Conservation (phyloP, 1,140 invertebrate genomes). For the Galendromus occidentalis region DNA sequence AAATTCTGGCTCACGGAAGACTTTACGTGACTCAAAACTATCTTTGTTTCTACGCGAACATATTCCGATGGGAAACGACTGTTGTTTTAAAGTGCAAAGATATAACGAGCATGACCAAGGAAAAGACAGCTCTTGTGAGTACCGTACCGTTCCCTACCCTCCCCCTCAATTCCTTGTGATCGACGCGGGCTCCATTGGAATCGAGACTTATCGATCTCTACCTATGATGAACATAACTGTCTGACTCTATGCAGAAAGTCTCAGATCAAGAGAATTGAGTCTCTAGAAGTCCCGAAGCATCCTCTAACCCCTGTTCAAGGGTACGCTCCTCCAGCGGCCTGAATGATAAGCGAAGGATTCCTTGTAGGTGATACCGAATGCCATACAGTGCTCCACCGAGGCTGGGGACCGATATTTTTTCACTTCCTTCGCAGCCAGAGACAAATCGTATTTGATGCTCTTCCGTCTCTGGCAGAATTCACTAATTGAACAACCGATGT, state of each 20-base stretch:
- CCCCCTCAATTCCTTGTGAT: no score
- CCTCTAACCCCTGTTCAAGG: no score
- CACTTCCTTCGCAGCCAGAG: conserved; percentile 69
- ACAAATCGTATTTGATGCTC: conserved; percentile 82
- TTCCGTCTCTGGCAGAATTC: conserved; percentile 90
- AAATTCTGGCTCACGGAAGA: conserved; percentile 74
- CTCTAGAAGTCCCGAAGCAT: no score
- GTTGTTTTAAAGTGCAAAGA: conserved; percentile 31
- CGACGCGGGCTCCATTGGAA: no score
- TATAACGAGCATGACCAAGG: conserved; percentile 73
- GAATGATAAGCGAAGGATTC: no score
- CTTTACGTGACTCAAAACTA: conserved; percentile 80
- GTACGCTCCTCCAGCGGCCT: no score
- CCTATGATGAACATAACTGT: no score
- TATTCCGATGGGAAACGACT: conserved; percentile 1
- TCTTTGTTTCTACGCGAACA: conserved; percentile 58
- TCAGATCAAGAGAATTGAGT: no score
- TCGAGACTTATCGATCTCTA: no score
- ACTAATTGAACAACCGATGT: conserved; percentile 47
- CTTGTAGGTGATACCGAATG: conserved; percentile 64
- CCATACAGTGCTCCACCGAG: conserved; percentile 61
- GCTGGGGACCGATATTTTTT: conserved; percentile 66
- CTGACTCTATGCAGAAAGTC: no score
- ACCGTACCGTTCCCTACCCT: no score
- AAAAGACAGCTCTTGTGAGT: conserved; percentile 51